Conservation (phyloP, 2,797 vertebrate genomes). For the Rhodeus uyekii region DNA sequence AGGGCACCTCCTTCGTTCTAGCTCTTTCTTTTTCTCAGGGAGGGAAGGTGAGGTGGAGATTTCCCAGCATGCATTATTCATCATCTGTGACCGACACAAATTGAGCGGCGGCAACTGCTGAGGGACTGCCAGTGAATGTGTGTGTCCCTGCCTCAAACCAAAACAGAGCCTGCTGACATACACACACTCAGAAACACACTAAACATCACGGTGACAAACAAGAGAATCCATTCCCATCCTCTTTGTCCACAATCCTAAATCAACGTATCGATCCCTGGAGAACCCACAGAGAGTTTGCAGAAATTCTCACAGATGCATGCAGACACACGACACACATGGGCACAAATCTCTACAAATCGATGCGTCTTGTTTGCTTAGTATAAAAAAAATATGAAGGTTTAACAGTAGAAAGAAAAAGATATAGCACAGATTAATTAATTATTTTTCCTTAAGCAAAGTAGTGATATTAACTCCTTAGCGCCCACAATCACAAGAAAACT, state of each 20-base stretch:
- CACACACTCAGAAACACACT: constrained; percentile 2
- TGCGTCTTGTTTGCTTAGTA: background rate
- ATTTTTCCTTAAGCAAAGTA: constrained; percentile 28
- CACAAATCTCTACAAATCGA: constrained; percentile 6
- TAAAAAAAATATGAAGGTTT: background rate
- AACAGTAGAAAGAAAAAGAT: constrained; percentile 6
- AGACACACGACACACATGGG: constrained; percentile 1
- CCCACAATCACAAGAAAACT: constrained; percentile 15
- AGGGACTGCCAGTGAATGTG: constrained; percentile 44
- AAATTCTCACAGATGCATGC: constrained; percentile 29
- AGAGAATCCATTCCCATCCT: constrained; percentile 37
- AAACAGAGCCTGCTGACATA: constrained; percentile 46
- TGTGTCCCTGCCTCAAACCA: constrained; percentile 45
- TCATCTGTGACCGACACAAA: constrained; percentile 52
- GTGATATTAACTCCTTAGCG: constrained; percentile 41
- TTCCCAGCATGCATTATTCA: constrained; percentile 56
- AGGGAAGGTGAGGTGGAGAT: constrained; percentile 48
- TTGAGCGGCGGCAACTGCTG: constrained; percentile 46
- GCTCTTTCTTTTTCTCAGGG: constrained; percentile 31
- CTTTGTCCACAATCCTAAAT: constrained; percentile 40
- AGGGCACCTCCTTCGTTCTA: constrained; percentile 27
- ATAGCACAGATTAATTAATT: background rate
- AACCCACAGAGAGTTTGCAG: background rate
- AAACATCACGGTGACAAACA: constrained; percentile 21
- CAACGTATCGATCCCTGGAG: constrained; percentile 38